Base-by-base conservation (phyloP, 2,888 invertebrate genomes). In the Andrena camellia region DNA sequence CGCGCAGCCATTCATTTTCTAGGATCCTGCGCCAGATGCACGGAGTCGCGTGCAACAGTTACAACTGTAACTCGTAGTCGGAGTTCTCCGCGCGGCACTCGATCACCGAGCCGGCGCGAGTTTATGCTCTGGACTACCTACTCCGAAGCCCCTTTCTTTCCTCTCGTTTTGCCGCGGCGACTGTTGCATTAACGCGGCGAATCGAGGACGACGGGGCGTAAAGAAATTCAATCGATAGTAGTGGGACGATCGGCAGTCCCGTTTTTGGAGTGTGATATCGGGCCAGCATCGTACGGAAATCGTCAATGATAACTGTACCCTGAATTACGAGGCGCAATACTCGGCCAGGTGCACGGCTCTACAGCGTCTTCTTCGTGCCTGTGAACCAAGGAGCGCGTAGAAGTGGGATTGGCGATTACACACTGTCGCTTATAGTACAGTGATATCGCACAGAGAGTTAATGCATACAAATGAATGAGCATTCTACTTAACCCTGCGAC, bases 11-110 rank as follows among this genome's bases (percentile, higher is more conserved):
- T 77, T 70, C 59, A 72, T 83, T 81, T 69, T 66, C 73, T 62
- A 64, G 10, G 33, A 29, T 66, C 54, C 59, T 54, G 60, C 48
- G 75, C 71, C 71, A 64, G 57, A n/a, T 62, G 68, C 59, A 59
- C 48, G 0, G 10, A 42, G 20, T 48, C 71, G 29, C 26, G 63
- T 66, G 74, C 67, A 84, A 78, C 70, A n/a, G 70, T 82, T 80
- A 63, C 72, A 82, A 78, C 83, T 82, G 82, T 81, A 81, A 69
- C 54, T 54, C 64, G 17, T 23, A 60, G n/a, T 23, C 64, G 26
- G 26, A 10, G 33, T 42, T 66, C 50, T 52, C 62, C 42, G 23
- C 68, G 33, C 50, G 13, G 35, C 60, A 8, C 29, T 42, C 50
- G 64, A 66, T 42, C 31, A n/a, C 66, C 77, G 64, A 64, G 23